A percentile compares a stretch with the other conserved stretches of the same genome.
Conservation (phyloP, 2,888 invertebrate genomes). For the Subacronicta megacephala region DNA sequence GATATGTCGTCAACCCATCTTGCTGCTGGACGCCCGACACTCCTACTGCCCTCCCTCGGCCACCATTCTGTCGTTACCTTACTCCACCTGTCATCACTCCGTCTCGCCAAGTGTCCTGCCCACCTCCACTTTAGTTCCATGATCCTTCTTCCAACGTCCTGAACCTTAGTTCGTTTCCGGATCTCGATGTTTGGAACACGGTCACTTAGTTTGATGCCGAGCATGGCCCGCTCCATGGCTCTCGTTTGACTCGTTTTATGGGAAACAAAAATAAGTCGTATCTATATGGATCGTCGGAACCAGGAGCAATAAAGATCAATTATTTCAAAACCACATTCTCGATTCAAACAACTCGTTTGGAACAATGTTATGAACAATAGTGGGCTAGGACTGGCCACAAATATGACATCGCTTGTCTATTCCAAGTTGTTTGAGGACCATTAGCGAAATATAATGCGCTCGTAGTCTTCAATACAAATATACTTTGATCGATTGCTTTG, state of each 20-base stretch:
- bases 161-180: too few species aligned
- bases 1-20: too few species aligned
- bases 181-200: too few species aligned
- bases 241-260: conserved; percentile 51
- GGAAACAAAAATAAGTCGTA: conserved; percentile 42
- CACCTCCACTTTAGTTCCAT: too few species aligned
- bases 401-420: conserved; percentile 37
- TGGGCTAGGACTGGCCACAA: conserved; percentile 10
- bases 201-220: too few species aligned
- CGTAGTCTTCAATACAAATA: conserved; percentile 34
- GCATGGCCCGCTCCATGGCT: too few species aligned
- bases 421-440: conserved; percentile 52
- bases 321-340: conserved; percentile 26
- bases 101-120: too few species aligned
- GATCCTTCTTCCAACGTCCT: too few species aligned
- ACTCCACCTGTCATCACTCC: too few species aligned
- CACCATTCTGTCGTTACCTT: too few species aligned
- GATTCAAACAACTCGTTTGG: conserved; percentile 22
- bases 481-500: conserved; percentile 31
- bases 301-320: conserved; percentile 29
- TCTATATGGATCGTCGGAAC: conserved; percentile 12
- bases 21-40: too few species aligned
- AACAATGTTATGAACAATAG: conserved; percentile 24
- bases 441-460: conserved; percentile 46
- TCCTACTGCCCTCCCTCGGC: too few species aligned